Base-by-base conservation (phyloP, 2,888 invertebrate species). In the Athetis lepigone region DNA sequence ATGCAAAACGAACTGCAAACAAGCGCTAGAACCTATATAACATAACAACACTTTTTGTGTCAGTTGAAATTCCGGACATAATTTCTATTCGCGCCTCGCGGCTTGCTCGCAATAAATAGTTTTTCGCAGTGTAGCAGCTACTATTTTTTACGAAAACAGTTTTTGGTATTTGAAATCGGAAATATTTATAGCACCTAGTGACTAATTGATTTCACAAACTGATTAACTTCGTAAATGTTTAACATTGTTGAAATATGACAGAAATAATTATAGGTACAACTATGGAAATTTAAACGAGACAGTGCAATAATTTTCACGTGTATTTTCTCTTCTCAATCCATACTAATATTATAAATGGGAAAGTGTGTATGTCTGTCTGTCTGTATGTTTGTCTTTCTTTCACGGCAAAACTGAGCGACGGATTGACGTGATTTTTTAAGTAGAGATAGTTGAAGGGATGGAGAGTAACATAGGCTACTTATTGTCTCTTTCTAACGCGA, bases 51-150 rank as follows among this genome's bases (percentile, higher is more conserved):
- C 51, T 62, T 69, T 69, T 50, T 58, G 54, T 50, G 54, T 62
- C 65, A 54, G 63, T 72, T 66, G 63, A 60, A 69, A 76, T 79
- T 72, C 47, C 45, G 47, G 59, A 80, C 67, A 70, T 67, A 70
- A 72, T 80, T 67, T 72, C 66, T 62, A 72, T 72, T 72, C 57
- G 57, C 70, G 79, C 63, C 50, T 64, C 63, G 58, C 63, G 36
- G 61, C 18, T 54, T 46, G 50, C 36, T 16, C 39, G 39, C 16
- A 52, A 65, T 67, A 70, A 62, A 63, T 40, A 18, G 29, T 27
- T 68, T 75, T 70, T 50, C 25, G 43, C 76, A 50, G 23, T 50
- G 42, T 42, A 47, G 47, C 55, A 47, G 47, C 55, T 60, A 50
- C 59, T 19, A 61, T 27, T 75, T 61, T 66, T 50, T 57, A 46